These are phyloP conservation scores for Polydrusus pterygomalis DNA, from an alignment of 2,888 invertebrate species.

Conservation along the genomic window DNA sequence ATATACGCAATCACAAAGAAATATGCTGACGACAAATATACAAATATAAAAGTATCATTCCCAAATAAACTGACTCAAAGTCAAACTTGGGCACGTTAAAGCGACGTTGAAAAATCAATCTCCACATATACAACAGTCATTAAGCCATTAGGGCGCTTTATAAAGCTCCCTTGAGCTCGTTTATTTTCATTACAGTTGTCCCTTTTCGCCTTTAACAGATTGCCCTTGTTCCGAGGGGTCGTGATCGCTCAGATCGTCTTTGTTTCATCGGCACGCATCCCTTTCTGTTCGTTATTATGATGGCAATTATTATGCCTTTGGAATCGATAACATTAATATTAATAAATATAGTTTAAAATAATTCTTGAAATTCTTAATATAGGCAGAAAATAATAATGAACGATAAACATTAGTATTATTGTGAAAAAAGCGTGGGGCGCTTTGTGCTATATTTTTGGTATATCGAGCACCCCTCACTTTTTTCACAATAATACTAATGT, in stretches of 20 bases:
- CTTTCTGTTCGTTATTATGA: constrained; percentile 35
- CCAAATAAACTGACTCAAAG: neutral
- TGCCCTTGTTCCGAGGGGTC: constrained; percentile 54
- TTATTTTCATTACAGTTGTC: constrained; percentile 67
- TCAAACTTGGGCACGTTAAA: constrained; percentile 16
- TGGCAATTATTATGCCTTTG: neutral
- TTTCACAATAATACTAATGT: too few species aligned
- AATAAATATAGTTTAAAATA: neutral
- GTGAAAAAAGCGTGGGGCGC: too few species aligned
- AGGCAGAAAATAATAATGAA: too few species aligned
- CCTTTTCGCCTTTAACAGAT: constrained; percentile 62
- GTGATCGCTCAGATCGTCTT: constrained; percentile 47
- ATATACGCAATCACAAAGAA: too few species aligned
- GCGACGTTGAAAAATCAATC: constrained; percentile 51
- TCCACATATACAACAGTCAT: constrained; percentile 55
- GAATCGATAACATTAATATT: neutral
- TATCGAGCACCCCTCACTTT: too few species aligned
- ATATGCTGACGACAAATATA: too few species aligned
- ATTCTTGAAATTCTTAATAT: too few species aligned
- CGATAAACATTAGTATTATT: too few species aligned
- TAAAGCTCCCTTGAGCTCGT: constrained; percentile 64
- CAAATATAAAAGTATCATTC: neutral
- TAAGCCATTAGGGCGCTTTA: constrained; percentile 60
- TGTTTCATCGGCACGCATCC: constrained; percentile 49
- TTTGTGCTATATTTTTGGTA: too few species aligned